Evolutionary conservation across 2,113 vertebrate species (phyloP).

Genomic region (Prinia subflava): DNA sequence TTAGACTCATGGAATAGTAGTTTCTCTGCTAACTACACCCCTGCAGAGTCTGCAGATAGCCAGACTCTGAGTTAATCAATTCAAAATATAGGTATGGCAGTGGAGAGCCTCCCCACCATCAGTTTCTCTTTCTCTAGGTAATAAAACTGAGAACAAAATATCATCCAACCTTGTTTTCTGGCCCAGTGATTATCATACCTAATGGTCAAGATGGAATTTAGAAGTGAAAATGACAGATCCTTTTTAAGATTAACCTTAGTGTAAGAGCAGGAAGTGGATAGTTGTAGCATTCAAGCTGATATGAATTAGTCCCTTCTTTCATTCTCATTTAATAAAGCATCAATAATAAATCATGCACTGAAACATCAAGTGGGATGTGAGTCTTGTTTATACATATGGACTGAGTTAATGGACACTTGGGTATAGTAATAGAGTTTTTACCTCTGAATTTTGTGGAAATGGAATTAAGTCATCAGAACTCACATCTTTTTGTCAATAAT

Average conservation of each 20-base stretch:
- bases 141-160: neutral
- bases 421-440: neutral
- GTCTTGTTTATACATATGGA: neutral
- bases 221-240: neutral
- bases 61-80: neutral
- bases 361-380: neutral
- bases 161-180: neutral
- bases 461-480: neutral
- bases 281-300: neutral
- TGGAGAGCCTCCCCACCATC: neutral
- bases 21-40: neutral
- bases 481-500: neutral
- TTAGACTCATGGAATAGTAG: neutral
- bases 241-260: neutral
- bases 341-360: neutral
- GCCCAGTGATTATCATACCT: neutral
- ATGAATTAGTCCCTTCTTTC: neutral
- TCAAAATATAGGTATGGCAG: neutral
- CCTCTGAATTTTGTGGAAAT: neutral
- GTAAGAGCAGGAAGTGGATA: neutral
- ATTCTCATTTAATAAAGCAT: neutral
- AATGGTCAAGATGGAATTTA: neutral
- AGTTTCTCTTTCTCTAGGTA: neutral
- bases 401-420: neutral
- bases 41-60: neutral